phyloP scores from a whole-genome alignment of 2,797 vertebrate genomes.

The Bradypus variegatus region DNA sequence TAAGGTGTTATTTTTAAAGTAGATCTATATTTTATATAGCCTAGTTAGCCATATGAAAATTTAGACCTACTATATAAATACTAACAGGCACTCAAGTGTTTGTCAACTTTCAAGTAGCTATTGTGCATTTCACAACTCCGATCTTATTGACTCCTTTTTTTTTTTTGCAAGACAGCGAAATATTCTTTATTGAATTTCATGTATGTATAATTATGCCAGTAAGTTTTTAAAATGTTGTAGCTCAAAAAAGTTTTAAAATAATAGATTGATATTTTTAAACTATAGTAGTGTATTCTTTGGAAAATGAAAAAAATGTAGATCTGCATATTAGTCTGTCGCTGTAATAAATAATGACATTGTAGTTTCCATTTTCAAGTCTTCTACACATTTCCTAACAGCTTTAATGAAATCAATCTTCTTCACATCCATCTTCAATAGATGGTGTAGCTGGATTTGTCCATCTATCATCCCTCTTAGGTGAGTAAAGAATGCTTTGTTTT shows the following conservation, averaged over 20 bases:
- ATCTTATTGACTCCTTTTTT: not conserved
- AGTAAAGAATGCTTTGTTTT: not conserved
- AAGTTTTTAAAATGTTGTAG: not conserved
- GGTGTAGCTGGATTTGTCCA: not conserved
- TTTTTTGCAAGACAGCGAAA: not conserved
- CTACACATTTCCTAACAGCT: not conserved
- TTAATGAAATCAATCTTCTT: not conserved
- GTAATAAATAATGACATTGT: not conserved
- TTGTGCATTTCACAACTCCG: not conserved
- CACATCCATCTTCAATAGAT: not conserved
- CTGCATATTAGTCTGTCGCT: not conserved
- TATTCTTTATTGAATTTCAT: not conserved
- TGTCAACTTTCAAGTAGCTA: not conserved
- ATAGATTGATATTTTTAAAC: not conserved
- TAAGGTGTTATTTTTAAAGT: not conserved
- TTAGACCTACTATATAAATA: not conserved
- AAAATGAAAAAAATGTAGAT: not conserved
- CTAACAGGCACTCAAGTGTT: not conserved
- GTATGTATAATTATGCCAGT: not conserved
- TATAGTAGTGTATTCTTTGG: not conserved
- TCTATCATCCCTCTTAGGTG: not conserved
- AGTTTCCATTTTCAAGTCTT: not conserved
- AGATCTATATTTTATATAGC: not conserved
- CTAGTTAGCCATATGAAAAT: not conserved
- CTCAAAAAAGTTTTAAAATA: not conserved